Evolutionary conservation across 1,140 invertebrate genomes (phyloP), one percentile per base, ranked within the genome.

Genomic region (Ceratosolen solmsi): DNA sequence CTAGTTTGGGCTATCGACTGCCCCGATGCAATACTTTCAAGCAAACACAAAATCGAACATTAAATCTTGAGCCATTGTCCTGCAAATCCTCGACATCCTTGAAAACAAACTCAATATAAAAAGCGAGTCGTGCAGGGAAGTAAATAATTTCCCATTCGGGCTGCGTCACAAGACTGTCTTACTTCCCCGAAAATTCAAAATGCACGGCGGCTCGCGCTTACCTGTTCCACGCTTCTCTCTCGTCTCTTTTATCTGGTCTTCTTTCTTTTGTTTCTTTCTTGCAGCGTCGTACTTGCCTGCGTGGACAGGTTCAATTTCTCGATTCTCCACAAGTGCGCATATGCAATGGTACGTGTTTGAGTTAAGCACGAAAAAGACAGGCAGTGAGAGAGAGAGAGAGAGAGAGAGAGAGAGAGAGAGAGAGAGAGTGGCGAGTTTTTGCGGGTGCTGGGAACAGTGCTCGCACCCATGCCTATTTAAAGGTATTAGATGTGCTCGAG

Each of bases 131-230:
- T 2, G 30, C 17, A 30, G 0, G 17, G 41, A n/a, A 36, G 72
- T 25, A n/a, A 56, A 68, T 68, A 68, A 68, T 68, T 68, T 68
- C 17, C 15, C 63, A 68, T 68, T 68, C 36, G 63, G 63, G 27
- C 20, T 8, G 22, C 33, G 25, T 0, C 17, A 33, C 60, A 68
- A 17, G 13, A 17, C 49, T 79, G 15, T 51, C 79, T 20, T 27
- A 79, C 84, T 84, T 86, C 78, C 46, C 75, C 68, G 76, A 77
- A 63, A 63, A 77, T 84, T 77, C 70, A 27, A 60, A 75, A 81
- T 71, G 38, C 73, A 63, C 36, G 7, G 25, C 15, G 8, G 27
- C 72, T 74, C 49, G 17, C 51, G 4, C n/a, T 38, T 54, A 36
- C 54, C 54, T 49, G 79, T 80, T 83, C 71, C 36, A 1, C 7